phyloP scores from a whole-genome alignment of 2,113 vertebrate species.

The Psittacula cyanocephala region DNA sequence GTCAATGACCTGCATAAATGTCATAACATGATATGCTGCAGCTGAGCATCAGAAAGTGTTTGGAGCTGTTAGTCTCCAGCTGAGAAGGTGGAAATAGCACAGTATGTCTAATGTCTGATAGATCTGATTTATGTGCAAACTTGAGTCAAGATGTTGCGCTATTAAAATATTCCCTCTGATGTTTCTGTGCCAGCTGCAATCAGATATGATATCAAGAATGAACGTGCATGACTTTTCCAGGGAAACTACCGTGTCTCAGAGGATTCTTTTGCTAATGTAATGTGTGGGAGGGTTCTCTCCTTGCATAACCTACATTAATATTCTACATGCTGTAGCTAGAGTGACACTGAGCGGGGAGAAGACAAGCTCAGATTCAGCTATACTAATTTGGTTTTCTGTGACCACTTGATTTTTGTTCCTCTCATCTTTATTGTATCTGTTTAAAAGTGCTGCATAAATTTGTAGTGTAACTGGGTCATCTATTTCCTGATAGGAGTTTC shows the following conservation, averaged over 20 bases:
- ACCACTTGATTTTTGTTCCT: not conserved
- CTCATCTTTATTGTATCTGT: not conserved
- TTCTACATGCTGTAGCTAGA: not conserved
- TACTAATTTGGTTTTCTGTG: slow-evolving; percentile 1
- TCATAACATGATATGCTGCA: not conserved
- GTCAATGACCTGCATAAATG: not conserved
- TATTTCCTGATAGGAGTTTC: not conserved
- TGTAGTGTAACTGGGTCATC: not conserved
- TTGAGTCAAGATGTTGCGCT: not conserved
- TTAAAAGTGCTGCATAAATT: not conserved
- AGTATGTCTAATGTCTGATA: not conserved
- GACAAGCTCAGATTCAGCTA: not conserved
- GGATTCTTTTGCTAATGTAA: not conserved
- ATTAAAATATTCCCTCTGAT: slow-evolving; percentile 19
- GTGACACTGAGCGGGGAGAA: not conserved
- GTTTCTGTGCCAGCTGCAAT: not conserved
- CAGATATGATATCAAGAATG: not conserved
- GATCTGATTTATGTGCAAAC: not conserved
- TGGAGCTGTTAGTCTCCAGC: not conserved
- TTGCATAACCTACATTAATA: slow-evolving; percentile 23
- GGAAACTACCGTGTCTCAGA: not conserved
- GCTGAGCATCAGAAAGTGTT: not conserved
- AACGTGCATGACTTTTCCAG: not conserved
- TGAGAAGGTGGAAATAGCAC: not conserved
- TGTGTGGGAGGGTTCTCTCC: slow-evolving; percentile 25